Percentiles rank a stretch among this genome's conserved stretches.
Evolutionary conservation across 1,140 invertebrate species (phyloP).

Genomic region (Myzus persicae): DNA sequence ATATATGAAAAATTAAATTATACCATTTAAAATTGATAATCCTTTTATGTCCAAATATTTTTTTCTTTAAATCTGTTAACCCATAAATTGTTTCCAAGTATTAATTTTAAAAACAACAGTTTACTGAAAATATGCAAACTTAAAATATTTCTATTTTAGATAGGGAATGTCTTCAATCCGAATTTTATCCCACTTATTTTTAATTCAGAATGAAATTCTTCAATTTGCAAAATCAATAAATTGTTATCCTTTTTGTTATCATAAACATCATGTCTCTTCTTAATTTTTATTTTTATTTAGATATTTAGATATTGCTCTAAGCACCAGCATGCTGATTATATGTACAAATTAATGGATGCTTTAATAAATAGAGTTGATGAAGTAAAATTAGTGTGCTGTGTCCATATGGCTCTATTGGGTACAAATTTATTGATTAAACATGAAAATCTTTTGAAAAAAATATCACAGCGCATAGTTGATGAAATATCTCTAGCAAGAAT

Average conservation of each 20-base stretch:
- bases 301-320: constrained; percentile 49
- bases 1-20: no score
- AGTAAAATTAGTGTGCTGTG: constrained; percentile 43
- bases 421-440: constrained; percentile 40
- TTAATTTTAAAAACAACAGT: no score
- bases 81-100: no score
- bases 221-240: background rate
- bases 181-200: no score
- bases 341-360: constrained; percentile 8
- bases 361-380: constrained; percentile 36
- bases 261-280: background rate
- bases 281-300: constrained; percentile 1
- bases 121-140: no score
- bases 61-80: no score
- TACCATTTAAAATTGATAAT: no score
- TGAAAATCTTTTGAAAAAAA: background rate
- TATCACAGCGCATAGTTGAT: constrained; percentile 1
- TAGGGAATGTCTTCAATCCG: no score
- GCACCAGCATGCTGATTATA: background rate
- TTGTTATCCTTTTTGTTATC: background rate
- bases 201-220: no score
- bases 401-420: constrained; percentile 53
- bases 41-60: no score
- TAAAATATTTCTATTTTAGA: no score
- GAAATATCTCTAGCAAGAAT: constrained; percentile 31